Evolutionary conservation across 1,140 invertebrate species (phyloP).

Genomic region (Leptinotarsa texana): DNA sequence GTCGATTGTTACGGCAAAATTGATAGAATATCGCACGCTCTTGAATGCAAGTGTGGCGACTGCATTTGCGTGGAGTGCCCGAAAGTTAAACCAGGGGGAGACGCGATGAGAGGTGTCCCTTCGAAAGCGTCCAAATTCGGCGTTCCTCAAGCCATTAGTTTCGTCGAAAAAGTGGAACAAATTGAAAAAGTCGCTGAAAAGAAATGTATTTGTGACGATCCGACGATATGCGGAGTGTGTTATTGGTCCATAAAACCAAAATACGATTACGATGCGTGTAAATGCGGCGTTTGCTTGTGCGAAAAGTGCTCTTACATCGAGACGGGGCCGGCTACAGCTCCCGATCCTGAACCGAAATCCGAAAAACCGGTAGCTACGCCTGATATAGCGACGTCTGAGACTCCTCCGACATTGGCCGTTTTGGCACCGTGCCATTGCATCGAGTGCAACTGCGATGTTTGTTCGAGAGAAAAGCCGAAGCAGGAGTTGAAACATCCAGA

Average conservation of each 20-base stretch:
- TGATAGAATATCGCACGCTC: background rate
- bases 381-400: too few relatives aligned
- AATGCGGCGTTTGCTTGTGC: slow-evolving; percentile 15
- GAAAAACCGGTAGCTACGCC: background rate
- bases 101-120: background rate
- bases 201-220: too few relatives aligned
- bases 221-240: slow-evolving; percentile 22
- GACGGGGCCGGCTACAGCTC: background rate
- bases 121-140: too few relatives aligned
- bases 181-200: too few relatives aligned
- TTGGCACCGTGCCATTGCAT: slow-evolving; percentile 19
- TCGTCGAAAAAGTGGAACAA: too few relatives aligned
- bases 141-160: too few relatives aligned
- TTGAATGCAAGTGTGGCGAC: background rate
- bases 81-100: background rate
- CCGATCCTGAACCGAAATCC: background rate
- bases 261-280: slow-evolving; percentile 1
- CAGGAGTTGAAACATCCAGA: slow-evolving; percentile 7
- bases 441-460: slow-evolving; percentile 21
- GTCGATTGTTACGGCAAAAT: slow-evolving; percentile 9
- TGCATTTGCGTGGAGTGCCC: slow-evolving; percentile 14
- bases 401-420: too few relatives aligned
- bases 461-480: slow-evolving; percentile 1
- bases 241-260: slow-evolving; percentile 18
- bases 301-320: slow-evolving; percentile 4